phyloP scores from a whole-genome alignment of 2,113 vertebrate species.

The Syngnathus scovelli region DNA sequence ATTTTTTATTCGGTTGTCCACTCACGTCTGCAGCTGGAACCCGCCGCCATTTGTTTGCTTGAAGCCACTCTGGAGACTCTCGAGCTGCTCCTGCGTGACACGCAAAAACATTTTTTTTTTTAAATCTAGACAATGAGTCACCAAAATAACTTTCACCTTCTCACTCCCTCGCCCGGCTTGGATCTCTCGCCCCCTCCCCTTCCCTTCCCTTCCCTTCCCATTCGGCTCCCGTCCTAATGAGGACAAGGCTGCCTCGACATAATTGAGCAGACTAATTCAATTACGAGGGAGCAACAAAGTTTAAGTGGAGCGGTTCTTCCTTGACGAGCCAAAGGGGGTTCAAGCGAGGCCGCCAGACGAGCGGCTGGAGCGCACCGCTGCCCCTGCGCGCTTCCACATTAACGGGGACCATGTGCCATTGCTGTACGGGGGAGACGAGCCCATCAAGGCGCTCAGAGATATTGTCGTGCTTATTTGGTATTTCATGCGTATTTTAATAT shows the following conservation, averaged over 20 bases:
- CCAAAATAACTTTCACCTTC: constrained; percentile 15
- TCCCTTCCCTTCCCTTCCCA: not conserved
- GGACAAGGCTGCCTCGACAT: constrained; percentile 58
- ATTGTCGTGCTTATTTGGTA: constrained; percentile 9
- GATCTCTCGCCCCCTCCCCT: constrained; percentile 12
- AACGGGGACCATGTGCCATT: constrained; percentile 2
- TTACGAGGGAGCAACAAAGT: constrained; percentile 65
- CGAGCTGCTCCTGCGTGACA: constrained; percentile 79
- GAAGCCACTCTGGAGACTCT: constrained; percentile 77
- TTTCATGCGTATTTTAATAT: not conserved
- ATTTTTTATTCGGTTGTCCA: not conserved
- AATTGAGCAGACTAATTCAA: constrained; percentile 68
- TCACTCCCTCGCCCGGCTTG: constrained; percentile 10
- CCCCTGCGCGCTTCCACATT: not conserved
- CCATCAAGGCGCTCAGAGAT: constrained; percentile 8
- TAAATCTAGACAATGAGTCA: no score
- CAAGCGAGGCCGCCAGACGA: constrained; percentile 34
- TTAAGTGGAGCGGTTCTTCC: constrained; percentile 64
- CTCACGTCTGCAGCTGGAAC: constrained; percentile 82
- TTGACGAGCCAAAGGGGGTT: constrained; percentile 45
- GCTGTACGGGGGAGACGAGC: constrained; percentile 13
- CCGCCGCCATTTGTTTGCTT: constrained; percentile 75
- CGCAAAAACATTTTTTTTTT: not conserved
- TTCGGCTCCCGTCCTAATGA: constrained; percentile 45
- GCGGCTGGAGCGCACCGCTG: constrained; percentile 10